Percentiles rank a stretch among this genome's conserved stretches.
Conservation (phyloP, 2,113 vertebrate genomes). For the Eubucco bourcierii region DNA sequence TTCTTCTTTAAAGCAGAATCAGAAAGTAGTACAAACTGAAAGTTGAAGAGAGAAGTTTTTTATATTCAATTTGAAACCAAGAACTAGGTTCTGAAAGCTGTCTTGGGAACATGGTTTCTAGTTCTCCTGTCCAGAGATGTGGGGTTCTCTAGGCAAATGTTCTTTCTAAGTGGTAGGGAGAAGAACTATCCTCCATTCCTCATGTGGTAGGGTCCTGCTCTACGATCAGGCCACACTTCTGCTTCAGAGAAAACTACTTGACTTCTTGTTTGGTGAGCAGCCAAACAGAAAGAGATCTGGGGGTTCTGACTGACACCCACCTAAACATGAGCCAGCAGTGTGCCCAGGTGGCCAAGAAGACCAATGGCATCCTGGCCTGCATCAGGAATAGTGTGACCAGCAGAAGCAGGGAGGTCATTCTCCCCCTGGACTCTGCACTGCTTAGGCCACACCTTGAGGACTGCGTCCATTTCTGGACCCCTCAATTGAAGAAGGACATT, state of each 20-base stretch:
- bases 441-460: too few relatives aligned
- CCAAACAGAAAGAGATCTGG: too few relatives aligned
- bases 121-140: not conserved
- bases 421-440: too few relatives aligned
- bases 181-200: not conserved
- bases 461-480: too few relatives aligned
- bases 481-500: too few relatives aligned
- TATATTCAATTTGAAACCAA: not conserved
- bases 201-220: not conserved
- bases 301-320: too few relatives aligned
- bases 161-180: not conserved
- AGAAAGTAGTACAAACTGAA: not conserved
- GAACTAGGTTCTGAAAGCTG: not conserved
- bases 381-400: too few relatives aligned
- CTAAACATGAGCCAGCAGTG: too few relatives aligned
- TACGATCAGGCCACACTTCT: not conserved
- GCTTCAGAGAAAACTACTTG: not conserved
- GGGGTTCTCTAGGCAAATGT: not conserved
- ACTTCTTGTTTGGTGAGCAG: too few relatives aligned
- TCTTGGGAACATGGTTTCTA: not conserved
- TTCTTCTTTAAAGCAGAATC: not conserved
- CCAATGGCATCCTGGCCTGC: too few relatives aligned
- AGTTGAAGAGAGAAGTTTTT: not conserved
- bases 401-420: too few relatives aligned
- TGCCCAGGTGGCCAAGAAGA: too few relatives aligned